A percentile compares a stretch with the other conserved stretches of the same genome.
Conservation (phyloP, 2,113 vertebrate species). For the Octodon degus region DNA sequence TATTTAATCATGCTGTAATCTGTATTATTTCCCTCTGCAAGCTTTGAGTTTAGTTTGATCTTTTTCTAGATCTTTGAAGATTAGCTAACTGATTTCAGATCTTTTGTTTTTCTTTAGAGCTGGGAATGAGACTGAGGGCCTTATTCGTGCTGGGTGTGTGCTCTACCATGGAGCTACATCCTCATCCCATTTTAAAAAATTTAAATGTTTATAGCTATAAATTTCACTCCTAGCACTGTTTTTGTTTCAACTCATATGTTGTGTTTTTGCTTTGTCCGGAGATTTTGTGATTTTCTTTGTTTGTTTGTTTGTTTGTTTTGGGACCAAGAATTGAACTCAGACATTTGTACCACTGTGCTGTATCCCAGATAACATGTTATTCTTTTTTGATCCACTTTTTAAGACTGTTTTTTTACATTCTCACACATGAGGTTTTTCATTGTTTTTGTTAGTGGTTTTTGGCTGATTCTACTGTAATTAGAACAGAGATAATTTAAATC, state of each 20-base stretch:
- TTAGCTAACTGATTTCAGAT: neutral
- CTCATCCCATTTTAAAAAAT: neutral
- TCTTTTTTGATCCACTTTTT: neutral
- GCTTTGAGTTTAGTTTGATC: neutral
- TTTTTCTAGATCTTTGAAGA: neutral
- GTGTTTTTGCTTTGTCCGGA: neutral
- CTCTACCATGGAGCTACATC: neutral
- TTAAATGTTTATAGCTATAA: neutral
- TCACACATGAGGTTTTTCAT: neutral
- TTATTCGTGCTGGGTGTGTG: neutral
- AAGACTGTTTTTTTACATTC: neutral
- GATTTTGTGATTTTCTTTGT: neutral
- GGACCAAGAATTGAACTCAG: neutral
- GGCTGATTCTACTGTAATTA: neutral
- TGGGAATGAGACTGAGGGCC: neutral
- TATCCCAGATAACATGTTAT: neutral
- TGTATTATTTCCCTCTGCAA: neutral
- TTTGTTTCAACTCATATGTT: neutral
- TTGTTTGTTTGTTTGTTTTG: too few relatives aligned
- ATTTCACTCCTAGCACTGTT: neutral
- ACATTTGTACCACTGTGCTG: neutral
- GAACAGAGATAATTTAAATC: neutral
- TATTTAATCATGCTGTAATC: neutral
- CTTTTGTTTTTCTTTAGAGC: neutral
- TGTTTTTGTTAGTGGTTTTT: conserved; percentile 5